Evolutionary conservation across 2,113 vertebrate genomes (phyloP).

Genomic region (Cheirogaleus medius): DNA sequence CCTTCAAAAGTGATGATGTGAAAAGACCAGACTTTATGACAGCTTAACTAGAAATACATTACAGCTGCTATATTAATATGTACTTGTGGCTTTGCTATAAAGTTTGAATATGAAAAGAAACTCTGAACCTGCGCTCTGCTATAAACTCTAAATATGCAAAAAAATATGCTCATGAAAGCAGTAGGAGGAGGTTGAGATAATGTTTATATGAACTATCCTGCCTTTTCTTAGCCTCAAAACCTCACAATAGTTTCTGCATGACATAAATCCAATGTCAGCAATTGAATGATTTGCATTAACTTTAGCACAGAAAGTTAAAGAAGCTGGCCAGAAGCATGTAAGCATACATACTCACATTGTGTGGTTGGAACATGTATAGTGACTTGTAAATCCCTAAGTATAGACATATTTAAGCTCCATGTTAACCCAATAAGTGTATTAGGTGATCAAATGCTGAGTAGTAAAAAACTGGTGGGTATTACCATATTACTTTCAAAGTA

Average conservation of each 20-base stretch:
- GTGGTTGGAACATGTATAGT: neutral
- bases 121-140: constrained; percentile 49
- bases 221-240: constrained; percentile 44
- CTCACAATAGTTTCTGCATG: constrained; percentile 35
- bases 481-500: neutral
- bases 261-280: constrained; percentile 57
- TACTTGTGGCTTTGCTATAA: constrained; percentile 81
- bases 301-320: neutral
- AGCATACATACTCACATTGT: accelerated
- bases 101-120: constrained; percentile 81
- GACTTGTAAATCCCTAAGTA: neutral
- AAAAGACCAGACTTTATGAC: constrained; percentile 83
- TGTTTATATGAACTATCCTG: constrained; percentile 71
- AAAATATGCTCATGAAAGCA: constrained; percentile 66
- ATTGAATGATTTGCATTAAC: constrained; percentile 36
- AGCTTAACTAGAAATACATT: constrained; percentile 83
- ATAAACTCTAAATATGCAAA: constrained; percentile 81
- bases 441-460: neutral
- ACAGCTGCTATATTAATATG: constrained; percentile 79
- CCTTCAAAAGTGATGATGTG: constrained; percentile 87
- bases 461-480: neutral
- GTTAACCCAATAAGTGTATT: neutral
- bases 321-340: neutral
- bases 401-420: neutral
- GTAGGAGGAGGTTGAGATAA: constrained; percentile 64